Evolutionary conservation across 2,113 vertebrate genomes (phyloP), one percentile per base, ranked within the genome.

Genomic region (Microcebus murinus): DNA sequence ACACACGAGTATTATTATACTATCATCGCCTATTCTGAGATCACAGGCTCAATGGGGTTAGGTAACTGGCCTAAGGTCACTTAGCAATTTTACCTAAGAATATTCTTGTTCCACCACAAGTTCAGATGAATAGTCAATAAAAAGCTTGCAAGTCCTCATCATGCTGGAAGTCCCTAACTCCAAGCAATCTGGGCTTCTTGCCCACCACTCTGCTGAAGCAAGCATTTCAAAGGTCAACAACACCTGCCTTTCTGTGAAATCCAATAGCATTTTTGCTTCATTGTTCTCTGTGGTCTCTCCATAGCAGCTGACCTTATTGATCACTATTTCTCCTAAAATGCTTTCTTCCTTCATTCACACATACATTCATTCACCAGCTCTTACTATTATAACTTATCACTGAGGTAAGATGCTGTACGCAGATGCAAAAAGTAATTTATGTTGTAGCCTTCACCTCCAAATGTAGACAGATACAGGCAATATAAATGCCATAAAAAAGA

Each of bases 221-320:
- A 96, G 95, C 96, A 96, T 91, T 97, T 96, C 95, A 96, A 95
- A 98, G 96, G 96, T 97, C 96, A 97, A 73, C 89, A 96, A 91
- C 84, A 96, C 82, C 94, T 94, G 91, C 67, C 50, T 96, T 90
- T 74, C 89, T 93, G 89, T 57, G 89, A 93, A 96, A 96, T 87
- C 73, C 96, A 85, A 96, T 71, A 70, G 57, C 65, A 94, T 91
- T 92, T 59, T 86, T n/a, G 93, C 80, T 93, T 91, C 93, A 93
- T 96, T 96, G 93, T 95, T 96, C 88, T 91, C 89, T 74, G 63
- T 92, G 86, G 96, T 97, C 91, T 93, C 74, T 91, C 84, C 79
- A 83, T 18, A 95, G 96, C 81, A 91, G 55, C 86, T 89, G 91
- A 93, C 95, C 93, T 96, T 91, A 96, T 70, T 93, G 96, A 96